Conservation (phyloP, 1,140 invertebrate species). For the Cyclina sinensis region DNA sequence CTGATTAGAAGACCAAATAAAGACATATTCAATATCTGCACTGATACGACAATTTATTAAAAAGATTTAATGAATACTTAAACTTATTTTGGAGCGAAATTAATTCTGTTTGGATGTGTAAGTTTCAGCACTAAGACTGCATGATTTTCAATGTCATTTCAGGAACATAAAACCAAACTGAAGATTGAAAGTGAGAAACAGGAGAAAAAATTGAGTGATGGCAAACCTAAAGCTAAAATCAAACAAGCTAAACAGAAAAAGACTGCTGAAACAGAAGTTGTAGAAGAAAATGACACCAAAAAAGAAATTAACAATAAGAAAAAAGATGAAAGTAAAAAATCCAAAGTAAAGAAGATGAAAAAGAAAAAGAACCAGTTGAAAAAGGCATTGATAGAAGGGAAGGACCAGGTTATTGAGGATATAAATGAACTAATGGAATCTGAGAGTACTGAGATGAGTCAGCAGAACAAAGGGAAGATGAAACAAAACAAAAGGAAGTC, state of each 20-base stretch:
- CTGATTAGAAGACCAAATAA: too few species aligned
- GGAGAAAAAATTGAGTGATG: slow-evolving; percentile 26
- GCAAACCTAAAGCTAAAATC: slow-evolving; percentile 40
- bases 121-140: too few species aligned
- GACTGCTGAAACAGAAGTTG: neutral
- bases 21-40: too few species aligned
- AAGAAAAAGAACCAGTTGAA: slow-evolving; percentile 7
- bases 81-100: too few species aligned
- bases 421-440: slow-evolving; percentile 18
- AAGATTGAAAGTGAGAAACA: slow-evolving; percentile 27
- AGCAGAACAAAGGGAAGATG: neutral
- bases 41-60: too few species aligned
- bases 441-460: neutral
- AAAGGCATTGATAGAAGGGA: slow-evolving; percentile 20
- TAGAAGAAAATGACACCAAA: neutral
- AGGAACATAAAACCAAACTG: slow-evolving; percentile 31
- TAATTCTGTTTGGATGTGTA: too few species aligned
- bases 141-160: neutral
- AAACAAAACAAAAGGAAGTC: slow-evolving; percentile 8
- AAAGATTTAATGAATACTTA: too few species aligned
- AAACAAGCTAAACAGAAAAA: slow-evolving; percentile 37
- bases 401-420: neutral
- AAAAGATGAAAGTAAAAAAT: slow-evolving; percentile 29
- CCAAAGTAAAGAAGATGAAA: slow-evolving; percentile 53
- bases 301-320: neutral